A percentile compares a stretch with the other conserved stretches of the same genome.
phyloP scores from a whole-genome alignment of 2,888 invertebrate genomes.

The Nesidiocoris tenuis region DNA sequence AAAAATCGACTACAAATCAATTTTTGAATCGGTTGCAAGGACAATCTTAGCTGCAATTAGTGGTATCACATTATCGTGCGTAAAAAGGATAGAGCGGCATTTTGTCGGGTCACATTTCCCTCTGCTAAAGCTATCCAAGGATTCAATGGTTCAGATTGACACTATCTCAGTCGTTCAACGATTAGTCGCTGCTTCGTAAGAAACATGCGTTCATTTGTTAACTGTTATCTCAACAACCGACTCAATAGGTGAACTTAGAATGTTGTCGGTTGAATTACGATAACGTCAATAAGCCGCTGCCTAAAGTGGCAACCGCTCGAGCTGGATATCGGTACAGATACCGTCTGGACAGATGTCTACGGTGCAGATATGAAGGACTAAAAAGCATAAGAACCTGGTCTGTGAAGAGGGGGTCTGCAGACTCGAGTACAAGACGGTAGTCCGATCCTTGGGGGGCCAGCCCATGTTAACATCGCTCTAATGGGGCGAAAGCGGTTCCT shows the following conservation, averaged over 20 bases:
- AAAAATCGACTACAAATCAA: too few species aligned
- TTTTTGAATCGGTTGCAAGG: too few species aligned
- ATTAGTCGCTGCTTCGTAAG: not conserved
- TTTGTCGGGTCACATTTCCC: too few species aligned
- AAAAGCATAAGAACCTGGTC: not conserved
- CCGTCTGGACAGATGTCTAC: not conserved
- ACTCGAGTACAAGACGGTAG: not conserved
- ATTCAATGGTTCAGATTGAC: too few species aligned
- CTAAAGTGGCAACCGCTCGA: not conserved
- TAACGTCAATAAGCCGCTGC: not conserved
- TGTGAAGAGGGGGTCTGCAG: not conserved
- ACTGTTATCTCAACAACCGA: not conserved
- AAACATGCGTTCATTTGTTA: too few species aligned
- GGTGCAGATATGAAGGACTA: not conserved
- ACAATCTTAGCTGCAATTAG: too few species aligned
- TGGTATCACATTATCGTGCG: too few species aligned
- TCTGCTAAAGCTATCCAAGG: too few species aligned
- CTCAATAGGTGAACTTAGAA: not conserved
- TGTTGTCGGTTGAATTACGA: not conserved
- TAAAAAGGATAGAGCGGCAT: too few species aligned
- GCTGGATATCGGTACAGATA: not conserved
- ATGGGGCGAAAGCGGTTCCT: constrained; percentile 27
- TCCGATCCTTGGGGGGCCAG: not conserved
- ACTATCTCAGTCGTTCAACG: not conserved
- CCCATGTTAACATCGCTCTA: constrained; percentile 30